These are phyloP conservation scores for Pseudopipra pipra DNA, from an alignment of 2,113 vertebrate genomes.

Conservation along the genomic window DNA sequence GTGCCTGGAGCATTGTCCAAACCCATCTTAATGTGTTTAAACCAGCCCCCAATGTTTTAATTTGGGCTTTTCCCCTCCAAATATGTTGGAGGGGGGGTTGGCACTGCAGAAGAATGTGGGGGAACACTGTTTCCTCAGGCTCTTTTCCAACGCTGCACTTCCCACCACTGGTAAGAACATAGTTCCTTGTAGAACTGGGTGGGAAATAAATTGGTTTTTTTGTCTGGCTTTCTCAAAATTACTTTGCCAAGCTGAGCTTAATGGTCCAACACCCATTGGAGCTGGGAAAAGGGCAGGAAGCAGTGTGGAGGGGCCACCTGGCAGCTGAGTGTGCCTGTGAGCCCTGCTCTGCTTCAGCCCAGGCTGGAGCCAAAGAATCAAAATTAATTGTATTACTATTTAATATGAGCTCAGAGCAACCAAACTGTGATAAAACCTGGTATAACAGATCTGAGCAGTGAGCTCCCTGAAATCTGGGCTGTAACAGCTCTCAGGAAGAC, in stretches of 20 bases:
- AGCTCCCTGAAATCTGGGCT: neutral
- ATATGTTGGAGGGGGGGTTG: neutral
- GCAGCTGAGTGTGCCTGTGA: neutral
- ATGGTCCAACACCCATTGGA: fast-evolving
- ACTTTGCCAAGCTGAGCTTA: neutral
- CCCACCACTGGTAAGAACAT: fast-evolving
- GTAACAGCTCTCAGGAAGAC: neutral
- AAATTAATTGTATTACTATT: neutral
- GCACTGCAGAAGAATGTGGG: neutral
- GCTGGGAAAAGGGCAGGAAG: neutral
- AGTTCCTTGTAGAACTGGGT: neutral
- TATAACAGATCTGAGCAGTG: neutral
- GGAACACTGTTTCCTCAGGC: neutral
- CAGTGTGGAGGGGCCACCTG: fast-evolving
- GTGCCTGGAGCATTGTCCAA: neutral
- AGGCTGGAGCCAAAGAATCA: neutral
- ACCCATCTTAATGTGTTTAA: neutral
- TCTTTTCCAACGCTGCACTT: neutral
- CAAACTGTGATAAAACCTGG: fast-evolving
- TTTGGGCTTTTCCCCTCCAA: neutral
- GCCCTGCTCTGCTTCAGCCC: neutral
- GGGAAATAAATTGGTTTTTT: fast-evolving
- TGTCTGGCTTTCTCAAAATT: neutral
- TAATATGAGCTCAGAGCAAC: neutral
- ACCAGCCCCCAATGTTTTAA: neutral